These are phyloP conservation scores for Saturnia japonica DNA, from an alignment of 2,888 invertebrate genomes.

Conservation along the genomic window DNA sequence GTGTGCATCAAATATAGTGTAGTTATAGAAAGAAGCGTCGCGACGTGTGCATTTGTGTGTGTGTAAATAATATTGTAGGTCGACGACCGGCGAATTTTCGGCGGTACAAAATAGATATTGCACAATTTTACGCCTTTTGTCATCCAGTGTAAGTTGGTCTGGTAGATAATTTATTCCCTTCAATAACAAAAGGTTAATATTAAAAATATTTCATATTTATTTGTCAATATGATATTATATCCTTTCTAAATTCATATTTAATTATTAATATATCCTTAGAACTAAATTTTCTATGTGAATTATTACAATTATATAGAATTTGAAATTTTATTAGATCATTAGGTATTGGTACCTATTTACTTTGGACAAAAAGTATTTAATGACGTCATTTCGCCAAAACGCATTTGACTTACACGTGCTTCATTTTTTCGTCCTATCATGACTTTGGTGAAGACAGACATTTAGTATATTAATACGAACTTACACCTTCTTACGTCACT, in stretches of 20 bases:
- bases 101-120: slow-evolving; percentile 48
- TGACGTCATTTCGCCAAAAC: neutral
- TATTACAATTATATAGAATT: neutral
- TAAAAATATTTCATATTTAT: neutral
- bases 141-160: slow-evolving; percentile 26
- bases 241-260: neutral
- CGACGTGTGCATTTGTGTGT: slow-evolving; percentile 40
- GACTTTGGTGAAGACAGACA: neutral
- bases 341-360: neutral
- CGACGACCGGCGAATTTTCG: slow-evolving; percentile 57
- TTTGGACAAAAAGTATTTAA: neutral
- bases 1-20: slow-evolving; percentile 43
- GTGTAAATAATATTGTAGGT: slow-evolving; percentile 45
- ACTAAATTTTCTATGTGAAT: neutral
- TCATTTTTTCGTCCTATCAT: neutral
- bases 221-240: neutral
- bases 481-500: neutral
- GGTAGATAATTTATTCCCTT: neutral
- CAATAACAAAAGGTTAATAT: neutral
- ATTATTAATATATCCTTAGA: neutral
- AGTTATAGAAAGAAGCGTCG: slow-evolving; percentile 40
- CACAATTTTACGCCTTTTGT: slow-evolving; percentile 44
- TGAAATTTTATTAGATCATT: neutral
- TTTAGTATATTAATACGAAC: neutral
- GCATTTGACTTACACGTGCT: neutral